These are phyloP conservation scores for Magallana ariakensis DNA, from an alignment of 1,140 invertebrate genomes.

Conservation along the genomic window DNA sequence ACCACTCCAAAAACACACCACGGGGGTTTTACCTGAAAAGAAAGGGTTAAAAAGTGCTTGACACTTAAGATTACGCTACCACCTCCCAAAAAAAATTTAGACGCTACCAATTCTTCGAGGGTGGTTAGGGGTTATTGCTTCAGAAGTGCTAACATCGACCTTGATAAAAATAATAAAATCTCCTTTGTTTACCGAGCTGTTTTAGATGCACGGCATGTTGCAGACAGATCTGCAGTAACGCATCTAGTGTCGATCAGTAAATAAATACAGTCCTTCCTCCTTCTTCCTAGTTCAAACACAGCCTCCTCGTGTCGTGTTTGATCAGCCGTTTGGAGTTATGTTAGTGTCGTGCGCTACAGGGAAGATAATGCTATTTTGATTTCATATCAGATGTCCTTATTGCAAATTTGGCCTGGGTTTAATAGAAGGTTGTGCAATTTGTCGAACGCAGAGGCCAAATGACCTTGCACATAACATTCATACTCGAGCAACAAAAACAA, in stretches of 20 bases:
- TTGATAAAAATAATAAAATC: constrained; percentile 26
- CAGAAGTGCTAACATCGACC: not conserved
- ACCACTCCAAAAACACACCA: no score
- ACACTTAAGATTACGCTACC: not conserved
- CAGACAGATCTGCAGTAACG: not conserved
- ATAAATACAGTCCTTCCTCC: not conserved
- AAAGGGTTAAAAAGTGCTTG: not conserved
- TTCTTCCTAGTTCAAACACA: not conserved
- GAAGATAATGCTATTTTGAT: not conserved
- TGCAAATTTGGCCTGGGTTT: not conserved
- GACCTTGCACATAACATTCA: no score
- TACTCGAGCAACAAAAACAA: no score
- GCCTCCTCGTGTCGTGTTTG: not conserved
- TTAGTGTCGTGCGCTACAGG: not conserved
- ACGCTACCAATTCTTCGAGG: not conserved
- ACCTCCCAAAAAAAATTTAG: not conserved
- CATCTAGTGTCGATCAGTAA: not conserved
- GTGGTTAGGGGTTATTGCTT: not conserved
- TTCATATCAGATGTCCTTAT: not conserved
- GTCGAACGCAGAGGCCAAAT: no score
- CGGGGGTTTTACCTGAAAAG: not conserved
- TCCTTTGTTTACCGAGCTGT: constrained; percentile 2
- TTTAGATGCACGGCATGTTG: not conserved
- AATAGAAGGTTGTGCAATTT: no score
- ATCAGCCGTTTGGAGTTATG: constrained; percentile 1